Evolutionary conservation across 1,140 invertebrate species (phyloP), one percentile per base, ranked within the genome.

Genomic region (Brachystomella parvula): DNA sequence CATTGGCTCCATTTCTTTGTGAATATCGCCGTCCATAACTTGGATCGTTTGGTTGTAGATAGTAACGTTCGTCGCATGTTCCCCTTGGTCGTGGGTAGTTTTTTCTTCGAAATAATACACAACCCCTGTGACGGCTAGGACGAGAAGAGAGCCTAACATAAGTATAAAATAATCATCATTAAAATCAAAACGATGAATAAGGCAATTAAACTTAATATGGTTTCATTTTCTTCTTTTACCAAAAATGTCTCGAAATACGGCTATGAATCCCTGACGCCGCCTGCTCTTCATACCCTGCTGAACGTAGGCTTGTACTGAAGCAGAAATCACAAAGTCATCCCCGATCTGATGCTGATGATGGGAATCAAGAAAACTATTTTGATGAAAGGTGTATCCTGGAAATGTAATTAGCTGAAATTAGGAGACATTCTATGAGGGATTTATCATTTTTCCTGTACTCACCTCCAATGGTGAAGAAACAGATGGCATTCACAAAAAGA

Each of bases 401-500:
- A 44, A 32, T 32, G 3, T 56, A 61, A 47, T 39, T 61, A 31
- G 31, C 32, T 59, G 32, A 2, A 49, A 49, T 29, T 68, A 63
- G 3, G 0, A 67, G 15, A 3, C 24, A 64, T 47, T 53, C 28
- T 19, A 67, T 32, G n/a, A 32, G 21, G 32, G 26, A 60, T 24
- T 6, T 31, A 9, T 67, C 21, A 49, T 21, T 61, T 62, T 65
- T n/a, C n/a, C n/a, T n/a, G n/a, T n/a, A n/a, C n/a, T n/a, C n/a
- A 78, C 88, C 89, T 44, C 88, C 88, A 63, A 91, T 88, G 1
- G 89, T 73, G 28, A 88, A 75, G 76, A 87, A 89, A 59, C 85
- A 88, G 28, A 90, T 77, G 0, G 81, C 80, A 75, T 91, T 89
- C 0, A 90, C 73, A 0, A 87, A 66, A 28, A 90, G 78, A 1